Evolutionary conservation across 1,140 invertebrate genomes (phyloP), one percentile per base, ranked within the genome.

Genomic region (Eueides isabella): DNA sequence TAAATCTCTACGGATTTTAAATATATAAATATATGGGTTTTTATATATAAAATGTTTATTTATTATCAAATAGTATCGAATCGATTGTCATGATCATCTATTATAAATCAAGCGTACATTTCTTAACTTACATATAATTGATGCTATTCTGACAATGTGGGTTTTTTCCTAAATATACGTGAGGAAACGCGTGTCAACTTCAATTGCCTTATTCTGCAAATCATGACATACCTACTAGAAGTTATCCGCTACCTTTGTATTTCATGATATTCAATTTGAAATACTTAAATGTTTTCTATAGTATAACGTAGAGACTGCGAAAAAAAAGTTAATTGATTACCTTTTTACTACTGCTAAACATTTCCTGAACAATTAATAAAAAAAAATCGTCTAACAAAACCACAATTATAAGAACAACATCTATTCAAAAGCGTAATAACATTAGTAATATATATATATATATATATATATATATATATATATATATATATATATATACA

Each of bases 141-240:
- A 55, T 71, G 69, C 44, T 63, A 41, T 63, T 71, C 35, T 63
- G 44, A 38, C 61, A 23, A 23, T 55, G 19, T 64, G 69, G 69
- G 69, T 71, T 71, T 71, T 71, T 64, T 65, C 69, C 68, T 71
- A 71, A 41, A 70, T 29, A 61, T 71, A 71, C 69, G 69, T 71
- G 69, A 71, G 69, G 28, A 48, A 44, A 26, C 19, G 55, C 33
- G n/a, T 71, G 61, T 64, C 35, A 28, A 61, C 35, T 71, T 19
- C 62, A 64, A 63, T 71, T 71, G 62, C 28, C 33, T 64, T 71
- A 48, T 71, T 65, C 69, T 48, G 69, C 62, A 30, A 23, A 64
- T 48, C 31, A 61, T 69, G 67, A 61, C 67, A 29, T 69, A 48
- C 29, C n/a, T 31, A 38, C 35, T 9, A 19, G 44, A 55, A 55